A percentile compares a stretch with the other conserved stretches of the same genome.
Evolutionary conservation across 2,113 vertebrate genomes (phyloP).

Genomic region (Phaethornis superciliosus): DNA sequence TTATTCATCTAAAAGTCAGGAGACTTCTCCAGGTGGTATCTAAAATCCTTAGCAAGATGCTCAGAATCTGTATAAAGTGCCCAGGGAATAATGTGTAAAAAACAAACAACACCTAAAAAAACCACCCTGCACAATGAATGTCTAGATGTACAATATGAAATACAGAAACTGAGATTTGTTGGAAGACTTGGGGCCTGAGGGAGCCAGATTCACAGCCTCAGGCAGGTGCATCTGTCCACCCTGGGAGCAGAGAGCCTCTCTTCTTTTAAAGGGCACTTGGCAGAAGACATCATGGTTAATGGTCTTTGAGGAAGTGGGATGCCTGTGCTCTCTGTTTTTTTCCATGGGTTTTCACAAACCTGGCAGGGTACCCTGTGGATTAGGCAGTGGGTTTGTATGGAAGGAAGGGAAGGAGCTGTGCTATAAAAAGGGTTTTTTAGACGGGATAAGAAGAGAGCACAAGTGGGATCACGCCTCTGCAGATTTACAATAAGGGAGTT

Average conservation of each 20-base stretch:
- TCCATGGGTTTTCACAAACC: not conserved
- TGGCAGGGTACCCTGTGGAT: not conserved
- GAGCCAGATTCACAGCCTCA: not conserved
- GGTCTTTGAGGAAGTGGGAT: not conserved
- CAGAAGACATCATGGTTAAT: not conserved
- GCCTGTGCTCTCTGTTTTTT: not conserved
- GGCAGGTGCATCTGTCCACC: accelerated
- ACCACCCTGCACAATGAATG: not conserved
- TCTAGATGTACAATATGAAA: not conserved
- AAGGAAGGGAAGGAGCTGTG: not conserved
- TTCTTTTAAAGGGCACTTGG: not conserved
- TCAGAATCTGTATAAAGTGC: not conserved
- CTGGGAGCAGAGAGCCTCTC: not conserved
- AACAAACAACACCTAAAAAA: not conserved
- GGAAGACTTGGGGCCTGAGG: not conserved
- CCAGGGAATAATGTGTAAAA: not conserved
- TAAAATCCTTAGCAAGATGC: not conserved
- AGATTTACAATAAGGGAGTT: not conserved
- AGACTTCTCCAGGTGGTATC: not conserved
- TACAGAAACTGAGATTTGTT: not conserved
- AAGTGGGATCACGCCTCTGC: not conserved
- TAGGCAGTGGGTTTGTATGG: not conserved
- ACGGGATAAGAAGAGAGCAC: not conserved
- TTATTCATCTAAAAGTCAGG: not conserved
- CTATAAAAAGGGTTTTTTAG: not conserved